Evolutionary conservation across 2,888 invertebrate genomes (phyloP), one percentile per base, ranked within the genome.

Genomic region (Tyria jacobaeae): DNA sequence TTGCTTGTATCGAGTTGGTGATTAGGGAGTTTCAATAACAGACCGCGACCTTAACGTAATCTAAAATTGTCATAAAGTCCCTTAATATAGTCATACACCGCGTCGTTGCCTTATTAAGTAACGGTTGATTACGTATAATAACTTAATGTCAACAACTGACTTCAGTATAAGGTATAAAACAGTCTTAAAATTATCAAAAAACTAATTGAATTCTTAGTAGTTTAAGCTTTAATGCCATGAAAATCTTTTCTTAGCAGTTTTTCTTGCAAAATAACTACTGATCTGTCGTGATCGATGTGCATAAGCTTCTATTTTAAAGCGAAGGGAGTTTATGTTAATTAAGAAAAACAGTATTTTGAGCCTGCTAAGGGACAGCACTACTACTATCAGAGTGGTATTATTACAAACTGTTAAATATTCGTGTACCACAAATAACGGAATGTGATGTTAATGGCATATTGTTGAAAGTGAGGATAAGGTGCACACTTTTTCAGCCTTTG

Each of bases 21-120:
- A 90, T 90, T 90, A 90, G 85, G 82, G 86, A 75, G 85, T 80
- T 87, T 88, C 87, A 85, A 88, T 87, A 87, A 81, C 79, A 82
- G 76, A 72, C 78, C 80, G 71, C 73, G 64, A 68, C 71, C 72
- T 70, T 70, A 58, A 55, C 62, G 75, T 80, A 83, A 83, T 86
- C 82, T 83, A 83, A 82, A 71, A 76, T 73, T 80, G 79, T 80
- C 79, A 79, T 75, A 76, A 76, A 75, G 76, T 70, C 67, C 71
- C 70, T 68, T 66, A 70, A 67, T 49, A 67, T 60, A 62, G 58
- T 52, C 59, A 56, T 52, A 65, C 64, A 50, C 53, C 53, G 35
- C 47, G 41, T 14, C 6, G 17, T 55, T 21, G 48, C 56, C 51
- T 53, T 58, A 72, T 62, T 63, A 7, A 31, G 25, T 48, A 34